These are phyloP conservation scores for Urosaurus nigricauda DNA, from an alignment of 2,797 vertebrate species.

Conservation along the genomic window DNA sequence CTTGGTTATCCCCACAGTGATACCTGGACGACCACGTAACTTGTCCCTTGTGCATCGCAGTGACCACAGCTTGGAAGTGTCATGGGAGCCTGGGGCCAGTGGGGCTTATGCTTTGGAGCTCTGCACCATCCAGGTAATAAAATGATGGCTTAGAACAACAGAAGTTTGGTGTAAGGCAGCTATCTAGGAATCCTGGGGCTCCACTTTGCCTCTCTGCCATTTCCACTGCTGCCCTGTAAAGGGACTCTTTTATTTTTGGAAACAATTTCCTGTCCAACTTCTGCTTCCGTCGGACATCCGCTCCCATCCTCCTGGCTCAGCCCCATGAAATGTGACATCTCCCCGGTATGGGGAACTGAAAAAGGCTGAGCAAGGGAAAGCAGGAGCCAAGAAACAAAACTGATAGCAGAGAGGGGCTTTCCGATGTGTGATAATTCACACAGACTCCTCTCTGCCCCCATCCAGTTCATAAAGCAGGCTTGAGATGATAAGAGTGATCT, in stretches of 20 bases:
- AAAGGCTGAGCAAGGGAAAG: constrained; percentile 5
- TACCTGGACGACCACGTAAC: constrained; percentile 81
- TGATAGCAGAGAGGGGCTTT: not conserved
- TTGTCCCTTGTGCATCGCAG: constrained; percentile 77
- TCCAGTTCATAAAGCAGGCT: not conserved
- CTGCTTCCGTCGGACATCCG: constrained; percentile 15
- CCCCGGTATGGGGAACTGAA: constrained; percentile 20
- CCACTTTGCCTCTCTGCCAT: too few relatives aligned
- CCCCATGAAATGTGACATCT: not conserved
- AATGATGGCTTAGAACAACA: not conserved
- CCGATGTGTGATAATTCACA: too few relatives aligned
- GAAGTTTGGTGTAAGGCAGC: too few relatives aligned
- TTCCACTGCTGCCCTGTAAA: not conserved
- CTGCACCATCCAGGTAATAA: constrained; percentile 87
- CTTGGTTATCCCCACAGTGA: constrained; percentile 73
- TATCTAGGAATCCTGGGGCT: too few relatives aligned
- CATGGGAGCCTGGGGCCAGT: constrained; percentile 86
- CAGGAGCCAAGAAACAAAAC: constrained; percentile 20
- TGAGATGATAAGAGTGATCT: not conserved
- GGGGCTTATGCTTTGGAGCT: constrained; percentile 83
- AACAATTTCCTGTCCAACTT: constrained; percentile 10
- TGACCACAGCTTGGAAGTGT: constrained; percentile 78
- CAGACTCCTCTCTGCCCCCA: not conserved
- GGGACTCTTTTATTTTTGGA: constrained; percentile 29
- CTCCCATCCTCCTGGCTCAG: too few relatives aligned